These are phyloP conservation scores for Cerastis leucographa DNA, from an alignment of 2,888 invertebrate genomes.

Conservation along the genomic window DNA sequence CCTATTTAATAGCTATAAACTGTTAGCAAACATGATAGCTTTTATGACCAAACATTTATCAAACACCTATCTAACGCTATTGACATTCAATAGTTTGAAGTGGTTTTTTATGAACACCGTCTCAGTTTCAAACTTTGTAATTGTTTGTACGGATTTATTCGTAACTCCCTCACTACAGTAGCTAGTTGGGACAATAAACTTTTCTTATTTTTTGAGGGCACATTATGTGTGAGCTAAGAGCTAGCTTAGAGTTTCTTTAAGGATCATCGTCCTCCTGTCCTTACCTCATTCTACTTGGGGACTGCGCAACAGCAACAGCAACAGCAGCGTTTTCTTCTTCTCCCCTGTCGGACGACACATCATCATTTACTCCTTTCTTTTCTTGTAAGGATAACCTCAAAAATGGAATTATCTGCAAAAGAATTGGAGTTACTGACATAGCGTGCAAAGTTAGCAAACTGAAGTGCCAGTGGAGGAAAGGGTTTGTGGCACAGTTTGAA, in stretches of 20 bases:
- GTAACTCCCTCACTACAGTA: neutral
- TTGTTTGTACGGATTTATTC: neutral
- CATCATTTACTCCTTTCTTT: too few relatives aligned
- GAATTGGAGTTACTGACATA: neutral
- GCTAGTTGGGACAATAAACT: neutral
- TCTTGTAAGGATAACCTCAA: neutral
- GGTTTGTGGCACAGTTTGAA: too few relatives aligned
- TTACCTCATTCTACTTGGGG: too few relatives aligned
- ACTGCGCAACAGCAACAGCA: too few relatives aligned
- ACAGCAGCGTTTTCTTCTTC: too few relatives aligned
- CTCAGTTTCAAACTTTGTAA: slow-evolving; percentile 12
- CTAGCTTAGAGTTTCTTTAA: neutral
- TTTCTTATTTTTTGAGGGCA: neutral
- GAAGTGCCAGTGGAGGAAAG: neutral
- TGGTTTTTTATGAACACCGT: neutral
- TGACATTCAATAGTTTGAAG: slow-evolving; percentile 44
- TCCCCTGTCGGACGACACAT: too few relatives aligned
- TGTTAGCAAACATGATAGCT: slow-evolving; percentile 68
- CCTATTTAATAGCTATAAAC: slow-evolving; percentile 54
- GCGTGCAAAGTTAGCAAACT: neutral
- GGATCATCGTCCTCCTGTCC: too few relatives aligned
- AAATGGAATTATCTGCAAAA: neutral
- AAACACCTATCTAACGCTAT: slow-evolving; percentile 38
- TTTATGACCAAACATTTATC: slow-evolving; percentile 69
- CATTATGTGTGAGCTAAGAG: neutral